phyloP scores from a whole-genome alignment of 2,888 invertebrate genomes.

The Epistrophe grossulariae region DNA sequence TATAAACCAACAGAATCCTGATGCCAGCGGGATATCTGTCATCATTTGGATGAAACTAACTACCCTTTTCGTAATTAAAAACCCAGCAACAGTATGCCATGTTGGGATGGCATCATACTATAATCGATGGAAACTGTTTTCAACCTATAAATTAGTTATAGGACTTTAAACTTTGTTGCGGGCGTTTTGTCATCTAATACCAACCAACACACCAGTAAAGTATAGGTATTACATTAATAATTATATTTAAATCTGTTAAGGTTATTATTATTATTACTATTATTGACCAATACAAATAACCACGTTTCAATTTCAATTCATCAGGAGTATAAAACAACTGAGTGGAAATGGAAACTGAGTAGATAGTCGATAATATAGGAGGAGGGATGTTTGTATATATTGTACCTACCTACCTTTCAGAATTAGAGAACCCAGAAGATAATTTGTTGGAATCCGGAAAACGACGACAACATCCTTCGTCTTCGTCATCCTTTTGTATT shows the following conservation, averaged over 20 bases:
- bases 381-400: background rate
- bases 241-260: slow-evolving; percentile 32
- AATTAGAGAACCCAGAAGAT: background rate
- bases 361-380: background rate
- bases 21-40: slow-evolving; percentile 63
- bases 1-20: slow-evolving; percentile 28
- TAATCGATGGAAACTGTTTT: slow-evolving; percentile 37
- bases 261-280: slow-evolving; percentile 21
- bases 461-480: slow-evolving; percentile 11
- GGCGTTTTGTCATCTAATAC: slow-evolving; percentile 13
- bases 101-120: slow-evolving; percentile 21
- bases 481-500: slow-evolving; percentile 16
- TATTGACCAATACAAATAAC: slow-evolving; percentile 26
- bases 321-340: background rate
- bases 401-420: too few species aligned
- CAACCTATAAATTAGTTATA: slow-evolving; percentile 20
- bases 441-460: slow-evolving; percentile 1
- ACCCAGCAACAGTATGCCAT: slow-evolving; percentile 59
- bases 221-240: slow-evolving; percentile 15
- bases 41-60: slow-evolving; percentile 56
- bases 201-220: background rate
- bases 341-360: too few species aligned
- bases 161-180: slow-evolving; percentile 37
- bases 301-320: slow-evolving; percentile 15
- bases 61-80: slow-evolving; percentile 61